A percentile compares a stretch with the other conserved stretches of the same genome.
Conservation (phyloP, 2,113 vertebrate genomes). For the Vulpes ferrilata region DNA sequence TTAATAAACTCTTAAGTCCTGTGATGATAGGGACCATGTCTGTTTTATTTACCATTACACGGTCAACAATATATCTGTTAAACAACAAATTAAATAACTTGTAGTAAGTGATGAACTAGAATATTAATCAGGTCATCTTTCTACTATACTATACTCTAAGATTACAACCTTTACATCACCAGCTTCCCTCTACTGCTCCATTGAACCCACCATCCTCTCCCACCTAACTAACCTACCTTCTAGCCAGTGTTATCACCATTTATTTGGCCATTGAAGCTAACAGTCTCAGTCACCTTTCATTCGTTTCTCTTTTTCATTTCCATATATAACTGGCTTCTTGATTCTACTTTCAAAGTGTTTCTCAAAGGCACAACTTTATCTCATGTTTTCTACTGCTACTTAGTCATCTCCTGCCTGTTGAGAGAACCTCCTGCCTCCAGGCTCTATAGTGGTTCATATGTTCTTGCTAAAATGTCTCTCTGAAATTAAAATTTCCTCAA, state of each 20-base stretch:
- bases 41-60: background rate
- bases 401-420: background rate
- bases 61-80: background rate
- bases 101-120: background rate
- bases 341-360: conserved; percentile 32
- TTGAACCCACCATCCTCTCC: background rate
- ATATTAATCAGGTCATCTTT: background rate
- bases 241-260: background rate
- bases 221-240: background rate
- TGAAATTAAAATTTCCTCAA: conserved; percentile 23
- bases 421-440: background rate
- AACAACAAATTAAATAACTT: background rate
- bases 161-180: background rate
- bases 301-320: background rate
- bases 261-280: background rate
- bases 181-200: background rate
- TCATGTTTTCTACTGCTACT: background rate
- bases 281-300: background rate
- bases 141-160: background rate
- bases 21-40: background rate
- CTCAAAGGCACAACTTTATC: background rate
- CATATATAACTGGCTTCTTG: background rate
- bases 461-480: background rate
- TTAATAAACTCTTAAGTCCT: background rate
- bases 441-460: background rate